phyloP scores from a whole-genome alignment of 2,888 invertebrate species.

The Dascillus cervinus region DNA sequence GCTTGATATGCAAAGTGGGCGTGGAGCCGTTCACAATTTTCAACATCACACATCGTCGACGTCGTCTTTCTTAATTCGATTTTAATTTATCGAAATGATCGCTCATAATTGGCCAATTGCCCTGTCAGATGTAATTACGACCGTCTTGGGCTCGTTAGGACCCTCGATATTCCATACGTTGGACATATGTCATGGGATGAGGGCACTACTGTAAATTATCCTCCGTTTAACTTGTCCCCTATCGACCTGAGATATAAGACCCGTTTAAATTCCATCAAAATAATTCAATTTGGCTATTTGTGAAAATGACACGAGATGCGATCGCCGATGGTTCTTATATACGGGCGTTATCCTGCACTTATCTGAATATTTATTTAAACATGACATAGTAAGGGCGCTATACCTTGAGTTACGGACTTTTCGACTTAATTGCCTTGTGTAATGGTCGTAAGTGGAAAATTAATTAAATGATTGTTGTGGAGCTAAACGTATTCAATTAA shows the following conservation, averaged over 20 bases:
- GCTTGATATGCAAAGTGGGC: conserved; percentile 40
- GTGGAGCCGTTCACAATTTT: conserved; percentile 28
- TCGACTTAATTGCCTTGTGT: conserved; percentile 15
- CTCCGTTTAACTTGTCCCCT: conserved; percentile 7
- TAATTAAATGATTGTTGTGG: conserved; percentile 22
- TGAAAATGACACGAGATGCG: too few relatives aligned
- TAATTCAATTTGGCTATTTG: too few relatives aligned
- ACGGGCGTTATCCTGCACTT: background rate
- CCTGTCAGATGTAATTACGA: conserved; percentile 13
- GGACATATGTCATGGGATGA: conserved; percentile 15
- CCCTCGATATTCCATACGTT: conserved; percentile 11
- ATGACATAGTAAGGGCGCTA: too few relatives aligned
- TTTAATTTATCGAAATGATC: background rate
- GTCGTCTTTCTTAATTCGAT: too few relatives aligned
- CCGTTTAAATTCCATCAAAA: too few relatives aligned
- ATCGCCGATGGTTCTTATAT: background rate
- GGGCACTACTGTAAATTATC: conserved; percentile 6
- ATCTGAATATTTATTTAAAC: conserved; percentile 1
- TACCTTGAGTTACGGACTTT: too few relatives aligned
- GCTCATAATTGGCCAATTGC: conserved; percentile 9
- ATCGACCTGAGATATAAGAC: too few relatives aligned
- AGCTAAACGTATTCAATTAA: conserved; percentile 19
- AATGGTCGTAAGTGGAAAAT: conserved; percentile 16
- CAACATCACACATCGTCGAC: too few relatives aligned
- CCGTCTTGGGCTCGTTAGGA: conserved; percentile 5